Base-by-base conservation (phyloP, 2,113 vertebrate genomes). In the Sceloporus undulatus region DNA sequence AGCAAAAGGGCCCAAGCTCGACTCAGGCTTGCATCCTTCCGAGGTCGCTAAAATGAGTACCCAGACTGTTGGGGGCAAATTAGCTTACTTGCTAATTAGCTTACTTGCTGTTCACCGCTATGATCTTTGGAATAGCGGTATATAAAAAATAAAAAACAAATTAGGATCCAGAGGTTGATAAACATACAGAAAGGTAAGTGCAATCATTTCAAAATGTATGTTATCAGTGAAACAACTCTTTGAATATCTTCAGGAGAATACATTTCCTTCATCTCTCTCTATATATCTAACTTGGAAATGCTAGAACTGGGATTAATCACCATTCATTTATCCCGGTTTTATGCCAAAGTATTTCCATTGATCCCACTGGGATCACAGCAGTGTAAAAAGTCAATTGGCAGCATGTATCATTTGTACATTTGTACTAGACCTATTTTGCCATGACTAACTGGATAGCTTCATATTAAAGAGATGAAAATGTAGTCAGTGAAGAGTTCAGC, bases 381-480 rank as follows among this genome's bases (percentile, higher is more conserved):
- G 27, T 0, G 1, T 85, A 59, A 87, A 48, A 70, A 54, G 52
- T 40, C 77, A 52, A 25, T 21, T 65, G 82, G 13, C 84, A 86
- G 79, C 77, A 86, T 82, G 79, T 86, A 77, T 82, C 73, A 38
- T 27, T 52, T 82, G 79, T 25, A 27, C 42, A 40, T 73, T 0
- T 0, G 18, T 70, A 88, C 56, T 84, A 40, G 62, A 40, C 34
- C 21, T 83, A 84, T 84, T 84, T 73, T 78, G 77, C 80, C 87
- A 84, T 84, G 81, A 88, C 80, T 77, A 88, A 88, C 81, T 84
- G 81, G 73, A 88, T 84, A 88, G 65, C 42, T 88, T 84, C 82
- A 56, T 88, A 84, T 88, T 59, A 82, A 52, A 13, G 19, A 76
- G 10, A 82, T 52, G 52, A 25, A 85, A 88, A 29, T 25, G 78